Base-by-base conservation (phyloP, 2,888 invertebrate genomes). In the Sarcophaga subvicina region DNA sequence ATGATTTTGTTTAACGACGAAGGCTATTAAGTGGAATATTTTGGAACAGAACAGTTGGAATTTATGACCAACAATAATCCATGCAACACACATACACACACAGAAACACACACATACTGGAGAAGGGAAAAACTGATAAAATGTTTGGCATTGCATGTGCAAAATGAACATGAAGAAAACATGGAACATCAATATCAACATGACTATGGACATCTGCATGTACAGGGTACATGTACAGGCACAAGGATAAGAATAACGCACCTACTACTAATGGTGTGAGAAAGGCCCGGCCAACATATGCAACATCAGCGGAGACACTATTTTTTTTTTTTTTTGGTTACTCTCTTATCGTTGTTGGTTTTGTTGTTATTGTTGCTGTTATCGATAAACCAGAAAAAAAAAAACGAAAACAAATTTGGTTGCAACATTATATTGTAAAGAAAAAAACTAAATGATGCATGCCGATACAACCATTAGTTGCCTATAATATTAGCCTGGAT, bases 11-110 rank as follows among this genome's bases (percentile, higher is more conserved):
- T 69, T 72, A 84, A 77, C 80, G 80, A 85, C 84, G 83, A 80
- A 85, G 84, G 88, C 91, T 91, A 91, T 91, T 91, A 91, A 91
- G 90, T 91, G 91, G 90, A 90, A 90, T 90, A 14, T 54, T 54
- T 89, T 91, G 37, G 37, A 37, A 37, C 37, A 90, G 92, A 90
- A 89, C 90, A 91, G 91, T 91, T 90, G 90, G 90, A 92, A 91
- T 91, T 91, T 91, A 91, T 92, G 92, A 89, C 87, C 79, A 82
- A 79, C 87, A 81, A 87, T 87, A 87, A 86, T 83, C 80, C 84
- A 80, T 83, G 66, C 71, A 79, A 22, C 12, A 20, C 47, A 70
- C 49, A 70, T 4, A 22, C 2, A 49, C 0, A 49, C 3, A 5
- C 62, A 62, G 0, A n/a, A 25, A 71, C n/a, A 37, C 59, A 45